Base-by-base conservation (phyloP, 2,797 vertebrate species). In the Pristis pectinata region DNA sequence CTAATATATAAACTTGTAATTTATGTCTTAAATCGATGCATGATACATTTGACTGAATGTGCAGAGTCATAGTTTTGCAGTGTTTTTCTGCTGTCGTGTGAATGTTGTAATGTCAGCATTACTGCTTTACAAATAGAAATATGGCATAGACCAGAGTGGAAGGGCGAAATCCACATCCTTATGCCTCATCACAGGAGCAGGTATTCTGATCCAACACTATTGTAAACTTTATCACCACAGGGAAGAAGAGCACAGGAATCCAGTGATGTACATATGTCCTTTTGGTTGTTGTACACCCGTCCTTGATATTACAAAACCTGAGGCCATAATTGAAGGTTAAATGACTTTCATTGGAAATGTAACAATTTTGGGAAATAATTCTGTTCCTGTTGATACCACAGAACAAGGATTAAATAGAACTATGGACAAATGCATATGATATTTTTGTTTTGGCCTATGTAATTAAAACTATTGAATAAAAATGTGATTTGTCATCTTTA, bases 401-500 rank as follows among this genome's bases (percentile, higher is more conserved):
- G 67, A 74, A 56, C 92, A 34, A 44, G 15, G 27, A 56, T 72
- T 67, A 74, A 76, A 74, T 93, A 53, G 44, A 37, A 67, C 70
- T 76, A 53, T 94, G 67, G 76, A 30, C 24, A 41, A 67, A 34
- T 74, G 92, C 44, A 10, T 53, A 93, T 74, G 22, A 22, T 22
- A 76, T 94, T 41, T 64, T 91, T 94, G 92, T 44, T 70, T 53
- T 53, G 70, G 91, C 91, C 67, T 70, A 27, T 72, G 64, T 49
- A 93, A 93, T 93, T 93, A 70, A 93, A 93, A 74, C 93, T 27
- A n/a, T 74, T 41, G n/a, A 92, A 67, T 53, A 49, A 72, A 87
- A 87, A 87, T 70, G 64, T 70, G 24, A 91, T 74, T 74, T 93
- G 64, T 93, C 37, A 74, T 74, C 8, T 22, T 74, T 72, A 30